A percentile compares a stretch with the other conserved stretches of the same genome.
Conservation (phyloP, 2,888 invertebrate genomes). For the Hydroisotoma schaefferi region DNA sequence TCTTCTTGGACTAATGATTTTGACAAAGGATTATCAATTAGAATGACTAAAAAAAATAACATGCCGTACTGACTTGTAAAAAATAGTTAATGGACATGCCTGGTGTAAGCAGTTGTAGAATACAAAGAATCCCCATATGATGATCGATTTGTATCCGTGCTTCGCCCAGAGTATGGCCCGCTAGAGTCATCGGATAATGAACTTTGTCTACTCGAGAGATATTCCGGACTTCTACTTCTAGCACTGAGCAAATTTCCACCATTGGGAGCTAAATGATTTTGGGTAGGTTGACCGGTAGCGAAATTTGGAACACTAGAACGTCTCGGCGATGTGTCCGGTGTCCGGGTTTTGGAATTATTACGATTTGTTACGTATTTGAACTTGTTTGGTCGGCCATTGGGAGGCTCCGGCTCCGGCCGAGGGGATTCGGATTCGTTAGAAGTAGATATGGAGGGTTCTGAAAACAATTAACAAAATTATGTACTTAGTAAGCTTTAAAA, state of each 20-base stretch:
- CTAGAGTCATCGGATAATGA: constrained; percentile 47
- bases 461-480: not conserved
- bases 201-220: constrained; percentile 44
- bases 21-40: not conserved
- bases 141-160: constrained; percentile 36
- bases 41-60: not conserved
- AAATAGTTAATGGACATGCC: not conserved
- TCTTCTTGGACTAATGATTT: constrained; percentile 4
- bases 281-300: constrained; percentile 32
- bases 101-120: not conserved
- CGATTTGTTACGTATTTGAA: constrained; percentile 31
- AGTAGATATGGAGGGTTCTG: constrained; percentile 40
- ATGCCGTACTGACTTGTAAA: too few relatives aligned
- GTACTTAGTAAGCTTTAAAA: not conserved
- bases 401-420: constrained; percentile 22
- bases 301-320: constrained; percentile 45
- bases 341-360: constrained; percentile 23
- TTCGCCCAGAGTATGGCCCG: constrained; percentile 45
- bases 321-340: constrained; percentile 37
- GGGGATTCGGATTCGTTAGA: constrained; percentile 40
- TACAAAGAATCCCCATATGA: constrained; percentile 24
- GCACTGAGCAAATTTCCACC: constrained; percentile 12
- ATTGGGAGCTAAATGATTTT: constrained; percentile 20
- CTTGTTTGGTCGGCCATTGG: constrained; percentile 21
- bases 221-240: constrained; percentile 46